Percentiles rank a stretch among this genome's conserved stretches.
Conservation (phyloP, 2,888 invertebrate species). For the Microplitis manilae region DNA sequence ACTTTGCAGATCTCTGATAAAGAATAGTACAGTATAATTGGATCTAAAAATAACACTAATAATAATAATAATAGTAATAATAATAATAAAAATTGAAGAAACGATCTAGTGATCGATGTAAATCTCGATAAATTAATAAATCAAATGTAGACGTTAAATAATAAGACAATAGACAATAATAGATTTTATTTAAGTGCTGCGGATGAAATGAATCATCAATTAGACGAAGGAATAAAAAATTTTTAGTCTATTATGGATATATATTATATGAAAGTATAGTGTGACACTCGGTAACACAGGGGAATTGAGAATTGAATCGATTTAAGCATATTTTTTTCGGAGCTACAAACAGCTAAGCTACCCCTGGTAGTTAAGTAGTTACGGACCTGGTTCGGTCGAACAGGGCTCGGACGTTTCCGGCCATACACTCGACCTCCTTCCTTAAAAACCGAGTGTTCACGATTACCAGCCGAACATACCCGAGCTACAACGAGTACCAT, state of each 20-base stretch:
- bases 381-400: slow-evolving; percentile 51
- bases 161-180: neutral
- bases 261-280: slow-evolving; percentile 6
- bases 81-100: neutral
- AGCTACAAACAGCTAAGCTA: slow-evolving; percentile 6
- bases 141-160: neutral
- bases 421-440: slow-evolving; percentile 49
- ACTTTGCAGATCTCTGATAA: neutral
- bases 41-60: neutral
- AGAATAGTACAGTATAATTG: neutral
- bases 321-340: slow-evolving; percentile 17
- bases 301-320: slow-evolving; percentile 30
- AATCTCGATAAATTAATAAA: neutral
- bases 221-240: neutral
- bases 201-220: neutral
- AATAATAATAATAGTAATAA: neutral
- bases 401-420: slow-evolving; percentile 52
- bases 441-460: slow-evolving; percentile 30
- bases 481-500: slow-evolving; percentile 40
- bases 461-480: slow-evolving; percentile 32
- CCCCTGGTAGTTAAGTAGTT: slow-evolving; percentile 30
- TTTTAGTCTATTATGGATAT: neutral
- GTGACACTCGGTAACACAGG: slow-evolving; percentile 12
- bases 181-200: neutral
- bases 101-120: neutral